phyloP scores from a whole-genome alignment of 2,797 vertebrate genomes.

The Gallirallus australis region DNA sequence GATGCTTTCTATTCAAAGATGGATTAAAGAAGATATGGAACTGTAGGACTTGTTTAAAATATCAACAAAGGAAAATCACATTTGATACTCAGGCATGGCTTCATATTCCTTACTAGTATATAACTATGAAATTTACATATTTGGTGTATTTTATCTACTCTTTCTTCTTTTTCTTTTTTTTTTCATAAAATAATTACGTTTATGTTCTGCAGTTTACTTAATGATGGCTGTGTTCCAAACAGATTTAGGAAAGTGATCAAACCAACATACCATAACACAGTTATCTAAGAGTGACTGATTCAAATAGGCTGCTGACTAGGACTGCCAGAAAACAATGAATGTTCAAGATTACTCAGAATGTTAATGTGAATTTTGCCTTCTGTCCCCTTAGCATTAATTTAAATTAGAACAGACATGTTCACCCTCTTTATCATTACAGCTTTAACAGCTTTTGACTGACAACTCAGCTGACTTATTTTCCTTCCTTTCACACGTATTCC shows the following conservation, averaged over 20 bases:
- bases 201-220: not conserved
- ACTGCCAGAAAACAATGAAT: slow-evolving; percentile 9
- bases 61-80: not conserved
- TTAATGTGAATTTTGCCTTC: slow-evolving; percentile 28
- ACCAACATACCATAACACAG: slow-evolving; percentile 3
- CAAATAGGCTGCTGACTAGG: slow-evolving; percentile 13
- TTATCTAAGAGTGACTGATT: slow-evolving; percentile 33
- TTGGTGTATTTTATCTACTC: not conserved
- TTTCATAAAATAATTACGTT: not conserved
- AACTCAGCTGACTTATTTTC: not conserved
- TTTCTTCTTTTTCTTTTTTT: not conserved
- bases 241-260: slow-evolving; percentile 8
- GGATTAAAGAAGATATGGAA: not conserved
- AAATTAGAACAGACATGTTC: slow-evolving; percentile 16
- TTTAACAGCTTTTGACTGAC: slow-evolving; percentile 11
- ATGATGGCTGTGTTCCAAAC: not conserved
- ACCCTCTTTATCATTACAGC: not conserved
- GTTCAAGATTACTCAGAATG: slow-evolving; percentile 14
- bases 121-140: not conserved
- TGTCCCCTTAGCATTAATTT: slow-evolving; percentile 33
- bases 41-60: not conserved
- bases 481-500: not conserved
- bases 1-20: not conserved
- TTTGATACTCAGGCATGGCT: not conserved
- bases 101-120: not conserved